Base-by-base conservation (phyloP, 92 coral and sea anemone species). In the Porites cylindrica region DNA sequence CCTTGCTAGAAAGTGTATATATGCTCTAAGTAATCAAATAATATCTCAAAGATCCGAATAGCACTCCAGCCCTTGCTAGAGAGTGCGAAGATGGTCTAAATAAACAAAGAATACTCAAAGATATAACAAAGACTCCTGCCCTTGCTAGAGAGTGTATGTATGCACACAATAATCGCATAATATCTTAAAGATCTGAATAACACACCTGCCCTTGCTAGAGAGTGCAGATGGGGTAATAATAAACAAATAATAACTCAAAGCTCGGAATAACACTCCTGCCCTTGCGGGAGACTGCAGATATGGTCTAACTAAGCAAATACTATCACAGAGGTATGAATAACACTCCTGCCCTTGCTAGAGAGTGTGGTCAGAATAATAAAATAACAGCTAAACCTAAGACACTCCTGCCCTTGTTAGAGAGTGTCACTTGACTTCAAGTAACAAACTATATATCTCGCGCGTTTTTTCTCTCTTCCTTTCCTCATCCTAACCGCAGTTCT, bases 401-500 rank as follows among this genome's bases (percentile, higher is more conserved):
- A 26, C 29, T 26, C 29, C 29, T 26, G 29, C 29, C 29, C 29
- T 26, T 26, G 29, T 26, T 26, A 26, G 29, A 26, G 29, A 26
- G 29, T 26, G 29, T 26, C 29, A 26, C 29, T 26, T 26, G 29
- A 26, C 29, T 26, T 26, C 29, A 26, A 26, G 29, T 26, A 26
- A 26, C 29, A 26, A 26, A 26, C 29, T 26, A 26, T 23, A 23
- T 7, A 10, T 9, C n/a, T 65, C 51, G 85, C 54, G 66, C 68
- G 66, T 65, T 79, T 77, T 60, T 16, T 60, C 50, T 0, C 52
- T 24, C 24, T 23, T 69, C 54, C 75, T 56, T 52, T 81, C 43
- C 74, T 38, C 43, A 26, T 43, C 10, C 38, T 70, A 24, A 83
- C 75, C 51, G 69, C 58, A 51, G 47, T 50, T 61, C 66, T 69